Percentiles rank a stretch among this genome's conserved stretches.
Evolutionary conservation across 1,140 invertebrate genomes (phyloP).

Genomic region (Philotrypesis tridentata): DNA sequence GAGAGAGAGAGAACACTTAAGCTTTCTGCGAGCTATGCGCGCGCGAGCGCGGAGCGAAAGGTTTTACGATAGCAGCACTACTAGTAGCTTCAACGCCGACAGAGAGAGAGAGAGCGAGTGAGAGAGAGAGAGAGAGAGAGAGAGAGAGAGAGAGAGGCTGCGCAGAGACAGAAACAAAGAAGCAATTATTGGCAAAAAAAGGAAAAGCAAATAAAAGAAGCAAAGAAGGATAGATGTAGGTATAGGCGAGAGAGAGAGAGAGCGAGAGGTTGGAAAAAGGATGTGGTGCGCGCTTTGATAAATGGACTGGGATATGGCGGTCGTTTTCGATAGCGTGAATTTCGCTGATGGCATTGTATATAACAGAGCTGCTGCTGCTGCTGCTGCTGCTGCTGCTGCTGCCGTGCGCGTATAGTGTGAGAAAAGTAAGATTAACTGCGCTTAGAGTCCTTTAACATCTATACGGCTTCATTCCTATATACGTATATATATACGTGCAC

Average conservation of each 20-base stretch:
- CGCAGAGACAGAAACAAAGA: conserved; percentile 39
- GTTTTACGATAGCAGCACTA: conserved; percentile 45
- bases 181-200: conserved; percentile 48
- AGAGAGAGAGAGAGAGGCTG: conserved; percentile 9
- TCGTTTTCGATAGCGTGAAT: background rate
- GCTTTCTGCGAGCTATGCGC: conserved; percentile 30
- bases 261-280: conserved; percentile 31
- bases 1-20: background rate
- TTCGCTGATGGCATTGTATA: background rate
- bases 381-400: no score
- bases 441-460: no score
- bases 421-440: no score
- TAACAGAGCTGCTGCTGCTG: no score
- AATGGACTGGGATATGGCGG: no score
- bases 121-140: conserved; percentile 22
- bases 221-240: conserved; percentile 33
- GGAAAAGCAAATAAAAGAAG: conserved; percentile 52
- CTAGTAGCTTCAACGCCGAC: conserved; percentile 5
- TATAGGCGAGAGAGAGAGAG: conserved; percentile 26
- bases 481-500: no score
- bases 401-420: no score
- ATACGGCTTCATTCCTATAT: no score
- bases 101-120: conserved; percentile 14
- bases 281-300: background rate
- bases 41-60: conserved; percentile 6